Evolutionary conservation across 2,113 vertebrate genomes (phyloP), one percentile per base, ranked within the genome.

Genomic region (Vidua chalybeata): DNA sequence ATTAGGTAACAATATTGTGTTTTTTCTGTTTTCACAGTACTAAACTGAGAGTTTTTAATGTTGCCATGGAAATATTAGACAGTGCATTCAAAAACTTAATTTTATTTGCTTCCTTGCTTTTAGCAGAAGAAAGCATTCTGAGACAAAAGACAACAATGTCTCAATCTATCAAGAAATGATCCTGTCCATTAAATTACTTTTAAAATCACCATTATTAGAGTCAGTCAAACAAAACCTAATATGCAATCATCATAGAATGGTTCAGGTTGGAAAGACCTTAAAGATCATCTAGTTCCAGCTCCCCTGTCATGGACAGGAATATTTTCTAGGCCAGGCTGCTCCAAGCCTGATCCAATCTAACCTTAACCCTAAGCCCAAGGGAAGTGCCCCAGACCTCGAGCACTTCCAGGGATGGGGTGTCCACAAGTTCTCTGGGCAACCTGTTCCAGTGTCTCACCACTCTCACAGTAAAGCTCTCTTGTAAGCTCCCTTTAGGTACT

Each of bases 41-140:
- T 94, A 78, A 94, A 73, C 16, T 22, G 16, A 7, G 2, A 28
- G 27, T 63, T 93, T 95, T 87, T 51, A 83, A 61, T 74, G 78
- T 96, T 91, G 55, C 87, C 64, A 90, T 90, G 82, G 84, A 59
- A 88, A 86, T 95, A 90, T 48, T 66, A 93, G 74, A 76, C 55
- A 67, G 75, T n/a, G 20, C 22, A 41, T 77, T 85, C 26, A 79
- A 83, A 80, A 84, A 73, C 51, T n/a, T n/a, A 62, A 33, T 87
- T 84, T 92, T 86, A 85, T 28, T 96, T 67, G 52, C 39, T 77
- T 52, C 35, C 59, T 90, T 89, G 73, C 26, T 89, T 92, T 94
- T 74, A 76, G 17, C 51, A 96, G 78, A 79, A 77, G 52, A 84
- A 94, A 93, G 30, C 30, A 54, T 62, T 87, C 78, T 59, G 90